Conservation (phyloP, 2,888 invertebrate species). For the Fragum whitleyi region DNA sequence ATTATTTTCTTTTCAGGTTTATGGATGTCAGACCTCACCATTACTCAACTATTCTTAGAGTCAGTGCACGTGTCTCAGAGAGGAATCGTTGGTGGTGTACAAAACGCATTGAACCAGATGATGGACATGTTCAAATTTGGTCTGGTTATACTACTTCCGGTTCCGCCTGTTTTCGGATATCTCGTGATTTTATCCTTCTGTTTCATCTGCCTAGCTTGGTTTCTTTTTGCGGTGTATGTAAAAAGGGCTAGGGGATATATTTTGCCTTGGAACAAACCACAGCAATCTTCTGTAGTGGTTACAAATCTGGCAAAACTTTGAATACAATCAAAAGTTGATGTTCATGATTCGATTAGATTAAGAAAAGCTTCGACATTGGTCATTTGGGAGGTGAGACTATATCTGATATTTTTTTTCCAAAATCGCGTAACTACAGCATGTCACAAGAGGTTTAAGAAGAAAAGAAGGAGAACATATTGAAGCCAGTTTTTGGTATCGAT, state of each 20-base stretch:
- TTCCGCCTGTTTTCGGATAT: slow-evolving; percentile 84
- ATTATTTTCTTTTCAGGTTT: slow-evolving; percentile 84
- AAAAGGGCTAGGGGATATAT: slow-evolving; percentile 52
- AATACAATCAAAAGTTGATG: too few species aligned
- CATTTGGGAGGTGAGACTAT: too few species aligned
- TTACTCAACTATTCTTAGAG: slow-evolving; percentile 86
- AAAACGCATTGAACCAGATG: slow-evolving; percentile 85
- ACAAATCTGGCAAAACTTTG: too few species aligned
- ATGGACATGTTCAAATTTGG: slow-evolving; percentile 85
- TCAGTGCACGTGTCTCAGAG: slow-evolving; percentile 83
- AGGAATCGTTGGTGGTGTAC: slow-evolving; percentile 85
- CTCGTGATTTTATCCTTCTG: slow-evolving; percentile 84
- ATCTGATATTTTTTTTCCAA: too few species aligned
- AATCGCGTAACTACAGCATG: too few species aligned
- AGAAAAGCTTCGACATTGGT: too few species aligned
- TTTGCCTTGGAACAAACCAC: slow-evolving; percentile 34
- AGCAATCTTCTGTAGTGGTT: too few species aligned
- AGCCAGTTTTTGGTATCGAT: too few species aligned
- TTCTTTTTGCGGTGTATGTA: slow-evolving; percentile 62
- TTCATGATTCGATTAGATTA: too few species aligned
- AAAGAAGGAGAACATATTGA: too few species aligned
- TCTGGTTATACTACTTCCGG: slow-evolving; percentile 84
- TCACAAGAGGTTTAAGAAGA: too few species aligned
- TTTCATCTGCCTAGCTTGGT: slow-evolving; percentile 66
- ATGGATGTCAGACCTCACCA: slow-evolving; percentile 86